Conservation (phyloP, 2,888 invertebrate species). For the Fragum fragum region DNA sequence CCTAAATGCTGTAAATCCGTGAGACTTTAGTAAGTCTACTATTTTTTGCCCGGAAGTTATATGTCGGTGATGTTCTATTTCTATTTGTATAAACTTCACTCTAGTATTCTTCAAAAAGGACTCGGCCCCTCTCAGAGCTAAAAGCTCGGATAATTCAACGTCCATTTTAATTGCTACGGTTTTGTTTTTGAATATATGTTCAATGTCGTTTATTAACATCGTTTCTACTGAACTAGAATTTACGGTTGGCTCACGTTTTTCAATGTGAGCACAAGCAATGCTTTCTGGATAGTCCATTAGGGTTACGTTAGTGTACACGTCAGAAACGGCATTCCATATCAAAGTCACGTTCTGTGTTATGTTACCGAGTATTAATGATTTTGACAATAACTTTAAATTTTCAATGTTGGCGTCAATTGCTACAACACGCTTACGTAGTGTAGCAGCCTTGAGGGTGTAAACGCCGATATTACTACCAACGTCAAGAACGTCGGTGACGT, state of each 20-base stretch:
- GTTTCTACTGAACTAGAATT: not conserved
- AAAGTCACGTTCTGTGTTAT: not conserved
- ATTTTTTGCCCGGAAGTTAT: not conserved
- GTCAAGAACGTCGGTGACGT: not conserved
- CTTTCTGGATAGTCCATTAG: not conserved
- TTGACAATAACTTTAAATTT: not conserved
- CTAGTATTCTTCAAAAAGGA: not conserved
- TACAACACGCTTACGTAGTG: not conserved
- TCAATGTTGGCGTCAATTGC: not conserved
- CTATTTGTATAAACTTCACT: constrained; percentile 1
- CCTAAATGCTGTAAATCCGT: not conserved
- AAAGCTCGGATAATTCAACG: not conserved
- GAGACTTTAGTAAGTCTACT: not conserved
- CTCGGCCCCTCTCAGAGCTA: not conserved
- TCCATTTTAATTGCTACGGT: not conserved
- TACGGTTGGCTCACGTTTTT: not conserved
- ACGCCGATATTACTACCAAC: not conserved
- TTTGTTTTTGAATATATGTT: not conserved
- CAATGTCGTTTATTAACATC: not conserved
- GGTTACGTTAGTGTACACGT: not conserved
- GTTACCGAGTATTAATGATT: not conserved
- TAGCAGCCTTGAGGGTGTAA: not conserved
- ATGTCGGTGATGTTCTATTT: not conserved
- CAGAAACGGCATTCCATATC: not conserved
- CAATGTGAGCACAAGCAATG: not conserved